These are phyloP conservation scores for Symphodus melops DNA, from an alignment of 2,113 vertebrate genomes.

Conservation along the genomic window DNA sequence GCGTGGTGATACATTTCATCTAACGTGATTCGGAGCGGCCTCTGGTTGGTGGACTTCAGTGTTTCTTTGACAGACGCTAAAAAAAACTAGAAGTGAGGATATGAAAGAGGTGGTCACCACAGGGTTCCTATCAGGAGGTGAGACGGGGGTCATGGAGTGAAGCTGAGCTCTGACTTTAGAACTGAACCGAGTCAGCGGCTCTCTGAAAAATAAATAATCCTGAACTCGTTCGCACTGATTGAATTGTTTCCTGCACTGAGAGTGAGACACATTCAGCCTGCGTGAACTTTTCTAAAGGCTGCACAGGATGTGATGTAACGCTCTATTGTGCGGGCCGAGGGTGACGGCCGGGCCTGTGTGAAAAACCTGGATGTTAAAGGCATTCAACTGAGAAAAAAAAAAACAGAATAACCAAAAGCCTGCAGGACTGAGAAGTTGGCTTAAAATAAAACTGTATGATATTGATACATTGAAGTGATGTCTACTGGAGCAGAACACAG, in stretches of 20 bases:
- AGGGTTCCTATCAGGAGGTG: too few species aligned
- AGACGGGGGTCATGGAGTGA: too few species aligned
- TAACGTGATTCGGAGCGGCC: too few species aligned
- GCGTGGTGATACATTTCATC: too few species aligned
- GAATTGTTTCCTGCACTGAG: slow-evolving; percentile 12
- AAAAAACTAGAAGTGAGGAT: too few species aligned
- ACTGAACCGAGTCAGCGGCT: not conserved
- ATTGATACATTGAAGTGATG: too few species aligned
- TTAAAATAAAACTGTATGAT: too few species aligned
- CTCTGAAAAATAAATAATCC: not conserved
- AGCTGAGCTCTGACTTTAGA: too few species aligned
- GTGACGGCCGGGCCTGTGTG: slow-evolving; percentile 20
- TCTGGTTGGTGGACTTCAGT: too few species aligned
- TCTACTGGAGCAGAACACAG: not conserved
- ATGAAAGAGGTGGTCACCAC: too few species aligned
- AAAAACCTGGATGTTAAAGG: slow-evolving; percentile 43
- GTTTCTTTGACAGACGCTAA: too few species aligned
- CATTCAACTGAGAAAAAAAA: not conserved
- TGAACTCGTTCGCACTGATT: not conserved
- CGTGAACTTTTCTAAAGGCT: slow-evolving; percentile 12
- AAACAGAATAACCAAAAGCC: not conserved
- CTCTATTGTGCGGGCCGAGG: slow-evolving; percentile 46
- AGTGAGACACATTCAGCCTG: not conserved
- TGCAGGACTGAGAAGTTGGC: not conserved
- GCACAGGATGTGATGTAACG: slow-evolving; percentile 62